Percentiles rank a stretch among this genome's conserved stretches.
phyloP scores from a whole-genome alignment of 2,113 vertebrate genomes.

The Phyllopteryx taeniolatus region DNA sequence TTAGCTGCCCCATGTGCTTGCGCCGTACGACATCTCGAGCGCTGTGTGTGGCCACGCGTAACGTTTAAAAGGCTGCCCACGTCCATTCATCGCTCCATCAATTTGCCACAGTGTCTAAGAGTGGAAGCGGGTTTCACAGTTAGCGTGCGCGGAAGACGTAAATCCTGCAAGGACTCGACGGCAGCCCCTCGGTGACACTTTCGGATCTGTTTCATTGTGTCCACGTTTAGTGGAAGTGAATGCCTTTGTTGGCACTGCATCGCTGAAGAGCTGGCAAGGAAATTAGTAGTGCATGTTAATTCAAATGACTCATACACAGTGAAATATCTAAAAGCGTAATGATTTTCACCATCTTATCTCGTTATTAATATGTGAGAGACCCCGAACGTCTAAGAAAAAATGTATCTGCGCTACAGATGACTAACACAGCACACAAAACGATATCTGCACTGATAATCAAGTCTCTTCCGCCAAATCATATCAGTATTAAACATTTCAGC shows the following conservation, averaged over 20 bases:
- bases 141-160: background rate
- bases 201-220: background rate
- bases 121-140: background rate
- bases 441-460: too few relatives aligned
- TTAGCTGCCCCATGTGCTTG: slow-evolving; percentile 60
- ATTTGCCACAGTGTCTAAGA: slow-evolving; percentile 3
- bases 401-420: too few relatives aligned
- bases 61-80: slow-evolving; percentile 20
- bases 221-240: background rate
- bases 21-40: slow-evolving; percentile 28
- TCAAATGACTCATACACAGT: background rate
- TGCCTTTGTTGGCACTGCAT: background rate
- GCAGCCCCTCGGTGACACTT: background rate
- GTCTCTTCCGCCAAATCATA: too few relatives aligned
- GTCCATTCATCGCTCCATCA: slow-evolving; percentile 25
- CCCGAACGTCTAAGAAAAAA: too few relatives aligned
- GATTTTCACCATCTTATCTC: background rate
- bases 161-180: background rate
- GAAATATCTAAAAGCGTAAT: background rate
- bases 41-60: slow-evolving; percentile 34
- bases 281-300: background rate
- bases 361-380: too few relatives aligned
- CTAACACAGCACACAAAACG: too few relatives aligned
- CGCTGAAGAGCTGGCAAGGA: background rate
- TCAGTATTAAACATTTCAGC: too few relatives aligned